Evolutionary conservation across 2,888 invertebrate genomes (phyloP).

Genomic region (Fragum sueziense): DNA sequence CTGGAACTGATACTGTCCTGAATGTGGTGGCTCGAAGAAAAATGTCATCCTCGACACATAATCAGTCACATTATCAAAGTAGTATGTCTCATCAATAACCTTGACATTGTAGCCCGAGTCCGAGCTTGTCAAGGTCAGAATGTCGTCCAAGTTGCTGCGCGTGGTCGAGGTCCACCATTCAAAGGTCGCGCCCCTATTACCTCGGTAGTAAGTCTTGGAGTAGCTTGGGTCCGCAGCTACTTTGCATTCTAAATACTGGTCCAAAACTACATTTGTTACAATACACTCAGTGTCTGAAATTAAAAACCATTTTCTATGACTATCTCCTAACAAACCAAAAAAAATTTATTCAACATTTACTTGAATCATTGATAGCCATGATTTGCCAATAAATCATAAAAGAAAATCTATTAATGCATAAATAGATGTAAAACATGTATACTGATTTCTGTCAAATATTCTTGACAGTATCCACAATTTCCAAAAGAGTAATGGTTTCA

Average conservation of each 20-base stretch:
- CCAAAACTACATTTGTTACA: conserved; percentile 37
- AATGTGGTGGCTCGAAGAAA: conserved; percentile 68
- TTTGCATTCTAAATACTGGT: conserved; percentile 51
- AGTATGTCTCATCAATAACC: conserved; percentile 60
- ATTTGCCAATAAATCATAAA: too few relatives aligned
- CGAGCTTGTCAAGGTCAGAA: conserved; percentile 36
- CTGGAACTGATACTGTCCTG: conserved; percentile 67
- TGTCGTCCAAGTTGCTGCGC: conserved; percentile 34
- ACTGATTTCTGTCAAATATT: too few relatives aligned
- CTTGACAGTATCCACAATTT: too few relatives aligned
- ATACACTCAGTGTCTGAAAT: conserved; percentile 54
- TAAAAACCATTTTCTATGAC: too few relatives aligned
- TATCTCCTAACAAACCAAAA: too few relatives aligned
- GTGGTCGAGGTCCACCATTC: conserved; percentile 57
- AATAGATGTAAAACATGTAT: too few relatives aligned
- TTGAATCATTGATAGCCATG: too few relatives aligned
- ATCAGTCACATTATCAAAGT: conserved; percentile 51
- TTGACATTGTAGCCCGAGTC: conserved; percentile 54
- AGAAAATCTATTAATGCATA: too few relatives aligned
- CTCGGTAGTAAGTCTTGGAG: conserved; percentile 39
- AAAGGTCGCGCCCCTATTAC: conserved; percentile 64
- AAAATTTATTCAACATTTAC: too few relatives aligned
- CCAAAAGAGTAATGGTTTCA: too few relatives aligned
- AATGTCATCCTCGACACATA: conserved; percentile 65
- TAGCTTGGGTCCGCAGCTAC: conserved; percentile 44